A percentile compares a stretch with the other conserved stretches of the same genome.
Conservation (phyloP, 2,797 vertebrate species). For the Channa striata region DNA sequence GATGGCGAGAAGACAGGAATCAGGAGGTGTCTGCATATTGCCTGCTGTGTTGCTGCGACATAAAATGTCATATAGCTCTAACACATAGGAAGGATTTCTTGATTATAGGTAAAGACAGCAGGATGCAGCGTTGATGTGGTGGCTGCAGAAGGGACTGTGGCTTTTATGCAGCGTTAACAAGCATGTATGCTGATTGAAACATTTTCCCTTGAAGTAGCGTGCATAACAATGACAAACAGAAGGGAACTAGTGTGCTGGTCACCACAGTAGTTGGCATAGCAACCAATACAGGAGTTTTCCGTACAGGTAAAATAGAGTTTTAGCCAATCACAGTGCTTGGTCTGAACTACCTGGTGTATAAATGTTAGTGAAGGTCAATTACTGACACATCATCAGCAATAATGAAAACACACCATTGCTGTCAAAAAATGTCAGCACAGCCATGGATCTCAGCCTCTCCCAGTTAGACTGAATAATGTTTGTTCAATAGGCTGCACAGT, state of each 20-base stretch:
- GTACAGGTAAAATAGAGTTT: conserved; percentile 55
- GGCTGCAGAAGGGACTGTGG: conserved; percentile 34
- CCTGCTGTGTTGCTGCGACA: conserved; percentile 60
- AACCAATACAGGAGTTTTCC: conserved; percentile 49
- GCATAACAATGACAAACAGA: conserved; percentile 49
- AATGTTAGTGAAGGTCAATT: conserved; percentile 74
- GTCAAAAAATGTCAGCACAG: conserved; percentile 69
- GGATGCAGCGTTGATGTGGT: conserved; percentile 47
- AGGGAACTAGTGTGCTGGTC: conserved; percentile 32
- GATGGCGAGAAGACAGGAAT: conserved; percentile 38
- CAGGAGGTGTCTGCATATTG: conserved; percentile 29
- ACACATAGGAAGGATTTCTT: conserved; percentile 42
- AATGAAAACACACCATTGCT: conserved; percentile 75
- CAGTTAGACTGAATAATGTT: conserved; percentile 64
- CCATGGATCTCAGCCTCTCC: conserved; percentile 62
- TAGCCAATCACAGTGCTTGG: conserved; percentile 46
- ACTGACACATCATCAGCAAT: conserved; percentile 61
- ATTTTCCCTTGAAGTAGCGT: conserved; percentile 31
- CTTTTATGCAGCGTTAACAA: conserved; percentile 63
- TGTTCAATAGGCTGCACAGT: conserved; percentile 50
- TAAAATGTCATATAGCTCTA: conserved; percentile 25
- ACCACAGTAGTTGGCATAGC: conserved; percentile 55
- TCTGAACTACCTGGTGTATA: conserved; percentile 60
- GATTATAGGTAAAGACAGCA: conserved; percentile 68
- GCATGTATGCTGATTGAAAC: conserved; percentile 51